Evolutionary conservation across 64 coral and sea anemone genomes (phyloP).

Genomic region (Platygyra sinensis): DNA sequence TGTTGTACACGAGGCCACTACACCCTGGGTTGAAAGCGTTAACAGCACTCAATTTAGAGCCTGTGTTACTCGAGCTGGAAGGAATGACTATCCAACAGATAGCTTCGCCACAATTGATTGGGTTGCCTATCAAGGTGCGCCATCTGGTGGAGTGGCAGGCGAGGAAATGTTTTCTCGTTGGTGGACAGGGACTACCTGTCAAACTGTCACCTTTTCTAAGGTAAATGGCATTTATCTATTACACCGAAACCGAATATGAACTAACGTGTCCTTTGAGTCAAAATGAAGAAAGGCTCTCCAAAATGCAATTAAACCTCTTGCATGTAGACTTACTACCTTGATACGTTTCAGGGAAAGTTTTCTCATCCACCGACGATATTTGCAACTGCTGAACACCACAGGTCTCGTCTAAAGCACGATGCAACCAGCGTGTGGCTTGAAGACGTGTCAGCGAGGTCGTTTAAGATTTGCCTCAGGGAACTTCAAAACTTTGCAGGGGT

Average conservation of each 20-base stretch:
- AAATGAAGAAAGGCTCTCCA: too few species aligned
- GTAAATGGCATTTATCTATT: background rate
- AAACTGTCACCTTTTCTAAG: background rate
- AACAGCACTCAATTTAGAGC: conserved; percentile 20
- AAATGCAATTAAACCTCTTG: too few species aligned
- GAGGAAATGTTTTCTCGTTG: background rate
- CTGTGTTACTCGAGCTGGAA: background rate
- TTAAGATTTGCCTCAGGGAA: background rate
- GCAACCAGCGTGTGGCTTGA: background rate
- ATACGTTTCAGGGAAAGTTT: background rate
- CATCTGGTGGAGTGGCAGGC: conserved; percentile 25
- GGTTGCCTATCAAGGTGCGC: conserved; percentile 20
- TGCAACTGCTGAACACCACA: background rate
- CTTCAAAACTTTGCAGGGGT: background rate
- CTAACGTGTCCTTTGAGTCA: too few species aligned
- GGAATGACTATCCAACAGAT: conserved; percentile 23
- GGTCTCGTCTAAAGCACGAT: background rate
- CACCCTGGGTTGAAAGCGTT: conserved; percentile 56
- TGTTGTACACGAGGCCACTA: conserved; percentile 47
- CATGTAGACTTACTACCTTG: too few species aligned
- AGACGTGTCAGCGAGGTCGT: background rate
- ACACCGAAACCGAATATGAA: background rate
- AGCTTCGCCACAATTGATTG: conserved; percentile 47
- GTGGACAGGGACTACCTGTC: conserved; percentile 18
- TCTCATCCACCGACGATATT: background rate